Evolutionary conservation across 2,888 invertebrate species (phyloP).

Genomic region (Zhengitettix transpicula): DNA sequence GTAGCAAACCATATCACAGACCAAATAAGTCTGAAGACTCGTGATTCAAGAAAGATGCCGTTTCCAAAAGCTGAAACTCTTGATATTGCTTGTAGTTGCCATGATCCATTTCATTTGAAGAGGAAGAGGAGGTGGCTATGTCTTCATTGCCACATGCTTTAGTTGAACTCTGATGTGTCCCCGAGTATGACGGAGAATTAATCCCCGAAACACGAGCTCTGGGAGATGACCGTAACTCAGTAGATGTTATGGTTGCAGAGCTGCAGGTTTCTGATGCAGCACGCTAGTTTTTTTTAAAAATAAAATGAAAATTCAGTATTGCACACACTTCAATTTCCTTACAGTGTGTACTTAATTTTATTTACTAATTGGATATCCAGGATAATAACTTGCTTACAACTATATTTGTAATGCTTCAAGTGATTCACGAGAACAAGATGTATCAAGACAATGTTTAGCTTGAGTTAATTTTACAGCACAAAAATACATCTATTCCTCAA

Average conservation of each 20-base stretch:
- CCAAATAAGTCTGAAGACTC: slow-evolving; percentile 31
- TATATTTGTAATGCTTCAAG: no score
- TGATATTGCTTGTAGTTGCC: slow-evolving; percentile 16
- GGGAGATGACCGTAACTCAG: slow-evolving; percentile 8
- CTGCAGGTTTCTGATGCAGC: slow-evolving; percentile 5
- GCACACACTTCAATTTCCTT: no score
- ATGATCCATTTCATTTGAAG: slow-evolving; percentile 1
- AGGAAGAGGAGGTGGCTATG: slow-evolving; percentile 5
- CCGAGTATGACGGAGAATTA: slow-evolving; percentile 6
- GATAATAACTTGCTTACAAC: no score
- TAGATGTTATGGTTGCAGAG: slow-evolving; percentile 8
- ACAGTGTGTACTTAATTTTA: no score
- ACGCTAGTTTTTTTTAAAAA: background rate
- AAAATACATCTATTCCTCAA: no score
- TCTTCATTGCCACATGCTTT: slow-evolving; percentile 1
- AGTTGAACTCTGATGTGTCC: slow-evolving; percentile 6
- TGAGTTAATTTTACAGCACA: no score
- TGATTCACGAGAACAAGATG: no score
- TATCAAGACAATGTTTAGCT: no score
- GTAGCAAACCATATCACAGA: slow-evolving; percentile 18
- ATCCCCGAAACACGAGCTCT: slow-evolving; percentile 5
- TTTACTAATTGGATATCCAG: no score
- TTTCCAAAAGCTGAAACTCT: slow-evolving; percentile 25
- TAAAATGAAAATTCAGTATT: no score
- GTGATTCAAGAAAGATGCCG: slow-evolving; percentile 18